These are phyloP conservation scores for Hylomyscus alleni DNA, from an alignment of 2,797 vertebrate species.

Conservation along the genomic window DNA sequence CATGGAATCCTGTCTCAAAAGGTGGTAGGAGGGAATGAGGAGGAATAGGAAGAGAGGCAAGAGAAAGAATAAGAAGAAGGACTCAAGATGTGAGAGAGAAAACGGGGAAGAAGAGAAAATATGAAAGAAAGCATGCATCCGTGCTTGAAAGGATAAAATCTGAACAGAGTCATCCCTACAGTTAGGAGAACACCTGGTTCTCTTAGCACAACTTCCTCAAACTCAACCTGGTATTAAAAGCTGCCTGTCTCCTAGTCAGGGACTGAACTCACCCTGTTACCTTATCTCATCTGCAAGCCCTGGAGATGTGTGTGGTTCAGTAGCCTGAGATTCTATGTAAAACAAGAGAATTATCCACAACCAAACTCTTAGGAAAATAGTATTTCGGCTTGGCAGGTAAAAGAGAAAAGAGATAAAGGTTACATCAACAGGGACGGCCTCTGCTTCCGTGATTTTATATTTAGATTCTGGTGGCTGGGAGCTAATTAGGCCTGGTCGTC, in stretches of 20 bases:
- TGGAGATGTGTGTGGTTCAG: background rate
- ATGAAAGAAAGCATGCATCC: background rate
- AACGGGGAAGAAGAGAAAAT: background rate
- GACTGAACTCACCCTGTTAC: background rate
- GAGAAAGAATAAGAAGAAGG: background rate
- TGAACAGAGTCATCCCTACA: background rate
- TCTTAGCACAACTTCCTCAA: background rate
- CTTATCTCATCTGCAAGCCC: background rate
- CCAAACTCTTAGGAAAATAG: slow-evolving; percentile 75
- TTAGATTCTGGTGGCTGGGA: slow-evolving; percentile 83
- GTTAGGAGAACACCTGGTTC: background rate
- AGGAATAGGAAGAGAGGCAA: background rate
- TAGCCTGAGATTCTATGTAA: slow-evolving; percentile 36
- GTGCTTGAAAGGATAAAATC: background rate
- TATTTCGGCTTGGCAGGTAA: slow-evolving; percentile 70
- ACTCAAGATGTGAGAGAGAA: background rate
- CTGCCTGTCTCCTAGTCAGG: background rate
- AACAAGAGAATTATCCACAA: slow-evolving; percentile 67
- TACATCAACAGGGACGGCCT: slow-evolving; percentile 79
- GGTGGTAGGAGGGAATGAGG: too few relatives aligned
- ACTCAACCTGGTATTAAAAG: background rate
- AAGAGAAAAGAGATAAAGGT: slow-evolving; percentile 69
- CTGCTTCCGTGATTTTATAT: slow-evolving; percentile 78
- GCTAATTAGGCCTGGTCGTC: slow-evolving; percentile 88
- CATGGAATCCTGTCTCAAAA: background rate